Percentiles rank a stretch among this genome's conserved stretches.
These are phyloP conservation scores for Oxytorus armatus DNA, from an alignment of 2,888 invertebrate genomes.

Conservation along the genomic window DNA sequence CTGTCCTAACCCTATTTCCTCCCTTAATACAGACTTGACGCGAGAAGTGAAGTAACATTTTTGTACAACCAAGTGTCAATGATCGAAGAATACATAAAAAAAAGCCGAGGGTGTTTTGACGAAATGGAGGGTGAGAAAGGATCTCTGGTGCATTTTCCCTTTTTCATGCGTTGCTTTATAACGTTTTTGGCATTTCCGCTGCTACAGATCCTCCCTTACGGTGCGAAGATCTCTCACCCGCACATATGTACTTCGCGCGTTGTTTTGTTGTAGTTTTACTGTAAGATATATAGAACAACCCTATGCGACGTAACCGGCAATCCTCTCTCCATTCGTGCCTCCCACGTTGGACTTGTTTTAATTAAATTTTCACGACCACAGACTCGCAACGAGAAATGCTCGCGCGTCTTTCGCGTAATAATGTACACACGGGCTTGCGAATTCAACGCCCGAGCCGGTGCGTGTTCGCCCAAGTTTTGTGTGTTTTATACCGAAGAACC, in stretches of 20 bases:
- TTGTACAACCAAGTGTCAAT: too few relatives aligned
- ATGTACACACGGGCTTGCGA: conserved; percentile 58
- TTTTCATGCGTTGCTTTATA: too few relatives aligned
- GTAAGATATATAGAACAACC: neutral
- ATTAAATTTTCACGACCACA: conserved; percentile 78
- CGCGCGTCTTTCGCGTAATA: conserved; percentile 53
- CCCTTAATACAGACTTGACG: too few relatives aligned
- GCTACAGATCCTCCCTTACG: neutral
- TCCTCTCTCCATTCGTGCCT: conserved; percentile 14
- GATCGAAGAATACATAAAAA: too few relatives aligned
- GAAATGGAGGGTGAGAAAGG: too few relatives aligned
- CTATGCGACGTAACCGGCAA: conserved; percentile 12
- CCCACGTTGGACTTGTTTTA: conserved; percentile 72
- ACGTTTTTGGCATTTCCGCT: too few relatives aligned
- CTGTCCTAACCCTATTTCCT: too few relatives aligned
- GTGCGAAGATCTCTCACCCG: neutral
- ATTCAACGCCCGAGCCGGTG: conserved; percentile 22
- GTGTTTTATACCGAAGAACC: conserved; percentile 2
- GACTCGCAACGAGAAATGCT: conserved; percentile 64
- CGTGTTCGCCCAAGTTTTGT: conserved; percentile 36
- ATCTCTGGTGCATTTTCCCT: neutral
- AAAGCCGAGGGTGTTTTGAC: too few relatives aligned
- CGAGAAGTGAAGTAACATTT: too few relatives aligned
- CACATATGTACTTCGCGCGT: conserved; percentile 9
- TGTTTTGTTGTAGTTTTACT: conserved; percentile 2